These are phyloP conservation scores for Pelvicachromis taeniatus DNA, from an alignment of 2,113 vertebrate genomes.

Conservation along the genomic window DNA sequence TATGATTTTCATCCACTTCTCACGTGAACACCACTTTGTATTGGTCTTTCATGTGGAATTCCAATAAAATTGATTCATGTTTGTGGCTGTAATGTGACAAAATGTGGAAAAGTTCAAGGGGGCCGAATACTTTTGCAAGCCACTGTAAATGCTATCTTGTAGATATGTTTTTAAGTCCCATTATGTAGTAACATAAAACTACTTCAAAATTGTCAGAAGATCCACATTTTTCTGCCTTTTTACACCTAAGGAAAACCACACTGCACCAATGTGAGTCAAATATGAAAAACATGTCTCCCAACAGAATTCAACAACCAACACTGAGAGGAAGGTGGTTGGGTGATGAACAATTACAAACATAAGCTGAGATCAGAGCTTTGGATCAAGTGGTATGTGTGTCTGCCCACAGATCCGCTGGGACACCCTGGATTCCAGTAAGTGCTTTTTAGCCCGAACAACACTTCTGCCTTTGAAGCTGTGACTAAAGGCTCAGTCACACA, in stretches of 20 bases:
- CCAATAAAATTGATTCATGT: too few relatives aligned
- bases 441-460: constrained; percentile 35
- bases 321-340: background rate
- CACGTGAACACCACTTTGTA: too few relatives aligned
- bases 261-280: background rate
- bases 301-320: background rate
- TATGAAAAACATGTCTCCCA: background rate
- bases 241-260: background rate
- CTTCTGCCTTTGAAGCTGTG: constrained; percentile 59
- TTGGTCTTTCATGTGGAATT: too few relatives aligned
- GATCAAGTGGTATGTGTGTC: constrained; percentile 22
- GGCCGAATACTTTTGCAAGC: too few relatives aligned
- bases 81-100: too few relatives aligned
- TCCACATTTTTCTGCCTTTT: background rate
- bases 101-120: too few relatives aligned
- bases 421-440: constrained; percentile 57
- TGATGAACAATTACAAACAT: constrained; percentile 18
- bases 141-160: background rate
- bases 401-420: constrained; percentile 33
- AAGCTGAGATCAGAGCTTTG: constrained; percentile 22
- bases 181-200: background rate
- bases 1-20: too few relatives aligned
- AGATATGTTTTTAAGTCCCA: background rate
- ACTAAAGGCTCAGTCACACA: constrained; percentile 48
- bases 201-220: background rate